phyloP scores from a whole-genome alignment of 2,888 invertebrate genomes.

The Helicoverpa assulta region DNA sequence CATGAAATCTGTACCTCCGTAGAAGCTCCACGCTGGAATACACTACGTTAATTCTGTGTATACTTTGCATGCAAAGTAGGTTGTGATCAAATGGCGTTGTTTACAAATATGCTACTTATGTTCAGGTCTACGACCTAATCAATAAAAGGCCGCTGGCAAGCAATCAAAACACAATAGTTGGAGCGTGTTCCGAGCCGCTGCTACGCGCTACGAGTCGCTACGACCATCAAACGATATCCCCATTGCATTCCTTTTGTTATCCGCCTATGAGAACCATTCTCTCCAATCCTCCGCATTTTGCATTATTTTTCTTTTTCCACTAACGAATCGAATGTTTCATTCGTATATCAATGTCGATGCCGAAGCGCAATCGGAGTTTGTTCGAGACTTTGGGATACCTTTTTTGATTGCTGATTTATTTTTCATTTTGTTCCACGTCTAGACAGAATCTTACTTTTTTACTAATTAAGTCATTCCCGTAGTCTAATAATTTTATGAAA shows the following conservation, averaged over 20 bases:
- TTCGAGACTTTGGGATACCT: conserved; percentile 54
- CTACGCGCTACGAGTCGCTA: conserved; percentile 72
- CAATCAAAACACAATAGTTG: conserved; percentile 81
- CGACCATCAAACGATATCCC: conserved; percentile 83
- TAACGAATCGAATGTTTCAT: conserved; percentile 87
- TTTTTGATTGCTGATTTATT: conserved; percentile 53
- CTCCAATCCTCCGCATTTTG: conserved; percentile 82
- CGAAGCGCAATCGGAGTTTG: conserved; percentile 68
- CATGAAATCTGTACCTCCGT: conserved; percentile 61
- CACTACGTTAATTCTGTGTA: conserved; percentile 55
- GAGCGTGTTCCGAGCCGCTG: conserved; percentile 68
- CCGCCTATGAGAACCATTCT: conserved; percentile 84
- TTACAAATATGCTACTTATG: conserved; percentile 34
- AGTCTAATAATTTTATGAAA: background rate
- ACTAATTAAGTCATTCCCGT: background rate
- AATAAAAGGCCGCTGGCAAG: conserved; percentile 74
- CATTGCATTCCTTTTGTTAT: conserved; percentile 85
- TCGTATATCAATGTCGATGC: conserved; percentile 78
- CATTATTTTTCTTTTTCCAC: conserved; percentile 85
- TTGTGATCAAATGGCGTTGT: conserved; percentile 39
- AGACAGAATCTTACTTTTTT: conserved; percentile 27
- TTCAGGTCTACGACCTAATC: conserved; percentile 63
- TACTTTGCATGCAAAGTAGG: conserved; percentile 42
- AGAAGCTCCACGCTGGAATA: conserved; percentile 44
- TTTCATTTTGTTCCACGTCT: conserved; percentile 26